phyloP scores from a whole-genome alignment of 2,113 vertebrate species.

The Ptyas mucosa region DNA sequence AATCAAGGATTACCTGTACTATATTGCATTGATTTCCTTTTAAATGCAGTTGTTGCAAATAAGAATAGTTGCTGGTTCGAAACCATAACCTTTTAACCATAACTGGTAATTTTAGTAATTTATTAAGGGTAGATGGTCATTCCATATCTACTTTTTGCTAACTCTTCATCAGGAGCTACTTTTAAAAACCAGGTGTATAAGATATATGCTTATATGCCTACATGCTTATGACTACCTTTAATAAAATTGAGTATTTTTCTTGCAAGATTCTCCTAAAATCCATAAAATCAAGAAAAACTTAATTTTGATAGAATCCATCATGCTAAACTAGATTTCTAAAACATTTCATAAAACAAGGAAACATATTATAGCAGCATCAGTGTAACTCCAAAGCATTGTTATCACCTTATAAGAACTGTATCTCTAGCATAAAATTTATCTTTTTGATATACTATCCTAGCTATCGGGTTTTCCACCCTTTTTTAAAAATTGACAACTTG shows the following conservation, averaged over 20 bases:
- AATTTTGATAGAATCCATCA: background rate
- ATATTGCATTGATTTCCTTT: background rate
- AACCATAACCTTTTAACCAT: background rate
- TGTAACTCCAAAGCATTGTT: background rate
- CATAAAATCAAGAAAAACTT: background rate
- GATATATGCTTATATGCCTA: background rate
- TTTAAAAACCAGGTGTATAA: background rate
- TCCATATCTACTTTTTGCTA: background rate
- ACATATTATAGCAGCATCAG: background rate
- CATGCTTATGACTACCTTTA: background rate
- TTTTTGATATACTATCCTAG: background rate
- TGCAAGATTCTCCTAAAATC: background rate
- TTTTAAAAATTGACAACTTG: background rate
- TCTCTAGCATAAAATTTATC: background rate
- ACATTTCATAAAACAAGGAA: background rate
- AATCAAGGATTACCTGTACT: background rate
- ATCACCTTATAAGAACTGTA: background rate
- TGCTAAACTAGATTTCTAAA: background rate
- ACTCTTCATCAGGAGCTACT: background rate
- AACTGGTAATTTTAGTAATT: background rate
- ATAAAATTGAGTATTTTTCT: background rate
- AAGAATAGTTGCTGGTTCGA: background rate
- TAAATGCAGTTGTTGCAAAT: background rate
- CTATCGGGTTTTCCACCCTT: background rate
- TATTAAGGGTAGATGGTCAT: background rate